A percentile compares a stretch with the other conserved stretches of the same genome.
phyloP scores from a whole-genome alignment of 2,113 vertebrate genomes.

The Odobenus rosmarus region DNA sequence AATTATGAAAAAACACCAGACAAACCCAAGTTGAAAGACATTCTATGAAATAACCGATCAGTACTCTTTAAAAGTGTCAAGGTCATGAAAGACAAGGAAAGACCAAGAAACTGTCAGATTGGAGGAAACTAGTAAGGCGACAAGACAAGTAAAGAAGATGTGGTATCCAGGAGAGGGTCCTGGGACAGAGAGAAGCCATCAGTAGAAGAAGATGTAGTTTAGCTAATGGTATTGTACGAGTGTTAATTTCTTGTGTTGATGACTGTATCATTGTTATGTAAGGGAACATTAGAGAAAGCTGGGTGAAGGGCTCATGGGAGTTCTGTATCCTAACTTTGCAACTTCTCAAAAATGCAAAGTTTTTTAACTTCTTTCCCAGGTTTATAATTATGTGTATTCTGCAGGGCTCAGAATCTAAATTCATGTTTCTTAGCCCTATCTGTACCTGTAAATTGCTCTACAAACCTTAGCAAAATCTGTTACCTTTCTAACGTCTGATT shows the following conservation, averaged over 20 bases:
- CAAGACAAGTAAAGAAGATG: background rate
- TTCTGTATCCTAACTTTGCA: background rate
- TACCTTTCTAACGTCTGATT: background rate
- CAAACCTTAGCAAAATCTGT: background rate
- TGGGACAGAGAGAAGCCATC: background rate
- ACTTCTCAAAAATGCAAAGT: background rate
- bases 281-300: background rate
- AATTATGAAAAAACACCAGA: background rate
- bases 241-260: background rate
- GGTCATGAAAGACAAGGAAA: background rate
- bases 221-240: background rate
- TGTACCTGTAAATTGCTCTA: background rate
- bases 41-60: background rate
- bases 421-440: background rate
- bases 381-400: conserved; percentile 44
- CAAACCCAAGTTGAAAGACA: background rate
- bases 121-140: background rate
- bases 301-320: background rate
- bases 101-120: background rate
- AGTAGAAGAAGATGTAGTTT: background rate
- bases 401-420: conserved; percentile 10
- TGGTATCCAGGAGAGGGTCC: background rate
- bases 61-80: background rate
- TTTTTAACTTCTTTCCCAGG: background rate
- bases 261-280: background rate